These are phyloP conservation scores for Ursus arctos DNA, from an alignment of 2,113 vertebrate species.

Conservation along the genomic window DNA sequence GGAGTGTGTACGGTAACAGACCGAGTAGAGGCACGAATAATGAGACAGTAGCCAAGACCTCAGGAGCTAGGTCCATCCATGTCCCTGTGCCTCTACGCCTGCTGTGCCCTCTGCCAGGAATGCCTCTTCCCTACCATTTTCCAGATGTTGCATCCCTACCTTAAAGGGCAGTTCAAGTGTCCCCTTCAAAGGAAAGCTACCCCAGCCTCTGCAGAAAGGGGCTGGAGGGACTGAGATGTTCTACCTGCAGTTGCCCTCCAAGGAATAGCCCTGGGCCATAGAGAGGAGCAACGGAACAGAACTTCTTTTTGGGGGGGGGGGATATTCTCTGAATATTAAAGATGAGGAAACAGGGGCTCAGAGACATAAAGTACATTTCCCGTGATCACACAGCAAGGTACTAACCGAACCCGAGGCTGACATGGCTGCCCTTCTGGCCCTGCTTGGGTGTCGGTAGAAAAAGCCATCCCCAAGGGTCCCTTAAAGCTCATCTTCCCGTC, in stretches of 20 bases:
- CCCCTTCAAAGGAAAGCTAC: not conserved
- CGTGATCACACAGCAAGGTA: not conserved
- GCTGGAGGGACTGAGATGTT: not conserved
- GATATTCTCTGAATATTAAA: not conserved
- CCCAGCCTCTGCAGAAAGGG: not conserved
- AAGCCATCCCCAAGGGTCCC: not conserved
- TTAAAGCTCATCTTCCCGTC: not conserved
- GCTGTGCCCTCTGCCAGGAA: not conserved
- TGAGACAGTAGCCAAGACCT: not conserved
- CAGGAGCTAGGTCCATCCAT: not conserved
- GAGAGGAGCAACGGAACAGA: not conserved
- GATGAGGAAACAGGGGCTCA: not conserved
- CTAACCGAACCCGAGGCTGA: not conserved
- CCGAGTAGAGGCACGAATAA: rapidly evolving
- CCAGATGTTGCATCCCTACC: not conserved
- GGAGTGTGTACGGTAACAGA: too few species aligned
- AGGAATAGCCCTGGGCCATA: not conserved
- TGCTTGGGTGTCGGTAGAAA: not conserved
- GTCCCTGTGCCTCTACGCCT: not conserved
- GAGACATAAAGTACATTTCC: not conserved
- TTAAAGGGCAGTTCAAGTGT: not conserved
- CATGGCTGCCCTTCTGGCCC: not conserved
- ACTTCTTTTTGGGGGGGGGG: not conserved
- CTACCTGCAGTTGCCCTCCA: too few species aligned
- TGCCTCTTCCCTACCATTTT: not conserved